Base-by-base conservation (phyloP, 2,113 vertebrate genomes). In the Indicator maculatus region DNA sequence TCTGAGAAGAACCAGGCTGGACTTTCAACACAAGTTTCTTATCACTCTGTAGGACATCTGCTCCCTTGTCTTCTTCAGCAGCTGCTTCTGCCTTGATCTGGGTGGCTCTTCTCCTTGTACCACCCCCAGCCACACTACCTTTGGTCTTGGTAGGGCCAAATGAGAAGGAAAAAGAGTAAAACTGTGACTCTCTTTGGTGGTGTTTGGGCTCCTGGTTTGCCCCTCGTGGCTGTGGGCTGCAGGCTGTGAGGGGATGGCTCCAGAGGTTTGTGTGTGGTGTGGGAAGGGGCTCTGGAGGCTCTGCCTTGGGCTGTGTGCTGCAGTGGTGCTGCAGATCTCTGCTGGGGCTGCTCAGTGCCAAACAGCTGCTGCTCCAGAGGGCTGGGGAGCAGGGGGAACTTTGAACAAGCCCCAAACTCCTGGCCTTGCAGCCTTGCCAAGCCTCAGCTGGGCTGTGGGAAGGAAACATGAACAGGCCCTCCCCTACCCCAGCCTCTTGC, bases 61-160 rank as follows among this genome's bases (percentile, higher is more conserved):
- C 77, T 71, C 24, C 16, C 21, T 39, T 30, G 4, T 61, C 13
- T 1, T 52, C 77, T 31, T 38, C 30, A 85, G 10, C 33, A 55
- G 56, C 67, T 76, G 0, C 64, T 41, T 31, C 26, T 79, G 11
- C 5, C 0, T 11, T 8, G 33, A 20, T 30, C 56, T 5, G 3
- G 30, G 36, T 6, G 12, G 16, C 2, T 31, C 23, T 59, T 75
- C 73, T 16, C 39, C 58, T 38, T 23, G 16, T 8, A 15, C 17
- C 4, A 0, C 38, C 36, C 11, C 18, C 69, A 21, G 47, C 13
- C 66, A 1, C 30, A 0, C 18, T 15, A 6, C 1, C 18, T 36
- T 19, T 21, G 15, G 5, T 56, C 67, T 63, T 64, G 19, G 21
- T 12, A 41, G 55, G 52, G 86, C 44, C 64, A 61, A 67, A 41